These are phyloP conservation scores for Aphidius colemani DNA, from an alignment of 2,888 invertebrate species.

Conservation along the genomic window DNA sequence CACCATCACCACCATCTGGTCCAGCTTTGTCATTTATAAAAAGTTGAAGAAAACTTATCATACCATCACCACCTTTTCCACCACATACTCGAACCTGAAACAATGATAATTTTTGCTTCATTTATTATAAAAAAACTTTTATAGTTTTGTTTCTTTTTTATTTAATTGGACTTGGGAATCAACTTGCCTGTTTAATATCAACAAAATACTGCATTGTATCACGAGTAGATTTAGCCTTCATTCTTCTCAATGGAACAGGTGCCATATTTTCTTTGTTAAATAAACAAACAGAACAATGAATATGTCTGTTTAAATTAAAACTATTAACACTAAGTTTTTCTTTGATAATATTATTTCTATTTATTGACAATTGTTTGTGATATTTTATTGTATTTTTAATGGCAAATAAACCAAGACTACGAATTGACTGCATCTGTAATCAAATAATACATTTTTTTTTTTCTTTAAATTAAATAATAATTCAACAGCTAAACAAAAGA, in stretches of 20 bases:
- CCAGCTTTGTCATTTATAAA: slow-evolving; percentile 89
- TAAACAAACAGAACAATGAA: slow-evolving; percentile 35
- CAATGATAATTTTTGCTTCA: slow-evolving; percentile 1
- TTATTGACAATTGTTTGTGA: slow-evolving; percentile 24
- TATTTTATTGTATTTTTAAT: slow-evolving; percentile 30
- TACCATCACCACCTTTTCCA: slow-evolving; percentile 93
- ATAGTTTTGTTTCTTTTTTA: neutral
- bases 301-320: slow-evolving; percentile 32
- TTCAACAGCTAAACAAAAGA: neutral
- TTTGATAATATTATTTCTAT: slow-evolving; percentile 14
- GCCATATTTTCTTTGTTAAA: slow-evolving; percentile 32
- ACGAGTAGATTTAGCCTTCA: slow-evolving; percentile 45
- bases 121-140: neutral
- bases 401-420: slow-evolving; percentile 31
- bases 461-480: slow-evolving; percentile 30
- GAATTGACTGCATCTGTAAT: slow-evolving; percentile 45
- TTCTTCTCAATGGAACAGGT: slow-evolving; percentile 43
- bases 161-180: neutral
- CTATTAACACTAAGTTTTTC: slow-evolving; percentile 5
- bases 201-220: slow-evolving; percentile 43
- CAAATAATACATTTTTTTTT: neutral
- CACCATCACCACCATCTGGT: slow-evolving; percentile 96
- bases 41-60: slow-evolving; percentile 81
- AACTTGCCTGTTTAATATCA: slow-evolving; percentile 50
- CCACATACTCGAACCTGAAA: slow-evolving; percentile 69